Evolutionary conservation across 2,888 invertebrate genomes (phyloP).

Genomic region (Eupithecia dodoneata): DNA sequence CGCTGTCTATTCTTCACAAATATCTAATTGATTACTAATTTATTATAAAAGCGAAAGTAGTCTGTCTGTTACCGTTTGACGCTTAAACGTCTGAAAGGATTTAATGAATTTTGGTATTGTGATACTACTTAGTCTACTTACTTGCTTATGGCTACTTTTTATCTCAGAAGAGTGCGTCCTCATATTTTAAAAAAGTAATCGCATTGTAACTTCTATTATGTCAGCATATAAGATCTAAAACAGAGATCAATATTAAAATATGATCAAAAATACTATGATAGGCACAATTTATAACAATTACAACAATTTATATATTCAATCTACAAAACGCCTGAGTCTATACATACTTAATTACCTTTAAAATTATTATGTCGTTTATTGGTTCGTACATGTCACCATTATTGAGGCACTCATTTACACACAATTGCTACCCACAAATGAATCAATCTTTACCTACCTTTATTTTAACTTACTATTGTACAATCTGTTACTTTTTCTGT

Average conservation of each 20-base stretch:
- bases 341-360: conserved; percentile 1
- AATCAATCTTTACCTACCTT: neutral
- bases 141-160: neutral
- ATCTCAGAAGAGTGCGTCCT: neutral
- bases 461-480: neutral
- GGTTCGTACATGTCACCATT: conserved; percentile 14
- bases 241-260: conserved; percentile 33
- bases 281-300: conserved; percentile 20
- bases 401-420: conserved; percentile 4
- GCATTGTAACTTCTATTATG: conserved; percentile 19
- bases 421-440: neutral
- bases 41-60: neutral
- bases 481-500: neutral
- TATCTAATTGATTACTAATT: neutral
- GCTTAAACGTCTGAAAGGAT: neutral
- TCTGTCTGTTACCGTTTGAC: neutral
- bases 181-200: neutral
- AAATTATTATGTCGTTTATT: conserved; percentile 19
- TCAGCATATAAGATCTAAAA: conserved; percentile 32
- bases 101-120: neutral
- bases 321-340: neutral
- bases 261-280: conserved; percentile 36
- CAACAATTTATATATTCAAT: conserved; percentile 8
- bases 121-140: no score
- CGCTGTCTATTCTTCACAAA: neutral